Conservation (phyloP, 2,888 invertebrate species). For the Aelia acuminata region DNA sequence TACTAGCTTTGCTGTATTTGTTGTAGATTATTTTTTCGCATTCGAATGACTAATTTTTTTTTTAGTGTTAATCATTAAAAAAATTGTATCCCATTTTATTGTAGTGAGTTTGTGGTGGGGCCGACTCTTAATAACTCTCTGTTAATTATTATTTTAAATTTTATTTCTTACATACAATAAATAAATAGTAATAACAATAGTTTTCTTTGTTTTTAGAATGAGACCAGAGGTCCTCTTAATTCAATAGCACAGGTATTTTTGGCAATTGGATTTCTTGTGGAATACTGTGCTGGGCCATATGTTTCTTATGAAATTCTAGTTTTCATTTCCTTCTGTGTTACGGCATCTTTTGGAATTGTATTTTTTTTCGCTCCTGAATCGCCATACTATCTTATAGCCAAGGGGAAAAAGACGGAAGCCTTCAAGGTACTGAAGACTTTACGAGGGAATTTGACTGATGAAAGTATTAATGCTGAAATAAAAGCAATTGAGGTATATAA, state of each 20-base stretch:
- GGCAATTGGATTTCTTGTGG: slow-evolving; percentile 55
- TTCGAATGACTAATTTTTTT: no score
- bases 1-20: no score
- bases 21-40: no score
- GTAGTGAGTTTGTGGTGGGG: neutral
- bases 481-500: slow-evolving; percentile 46
- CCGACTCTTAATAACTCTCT: neutral
- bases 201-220: slow-evolving; percentile 41
- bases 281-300: slow-evolving; percentile 59
- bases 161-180: neutral
- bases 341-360: slow-evolving; percentile 28
- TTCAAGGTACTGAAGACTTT: slow-evolving; percentile 24
- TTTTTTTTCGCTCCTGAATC: slow-evolving; percentile 52
- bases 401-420: slow-evolving; percentile 35
- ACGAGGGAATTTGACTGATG: slow-evolving; percentile 25
- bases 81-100: no score
- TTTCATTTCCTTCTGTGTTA: slow-evolving; percentile 16
- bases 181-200: neutral
- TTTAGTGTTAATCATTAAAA: no score
- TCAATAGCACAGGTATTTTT: slow-evolving; percentile 51
- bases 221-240: slow-evolving; percentile 50
- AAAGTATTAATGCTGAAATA: slow-evolving; percentile 47
- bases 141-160: neutral
- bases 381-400: slow-evolving; percentile 45
- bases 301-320: slow-evolving; percentile 39